These are phyloP conservation scores for Cerceris rybyensis DNA, from an alignment of 2,888 invertebrate species.

Conservation along the genomic window DNA sequence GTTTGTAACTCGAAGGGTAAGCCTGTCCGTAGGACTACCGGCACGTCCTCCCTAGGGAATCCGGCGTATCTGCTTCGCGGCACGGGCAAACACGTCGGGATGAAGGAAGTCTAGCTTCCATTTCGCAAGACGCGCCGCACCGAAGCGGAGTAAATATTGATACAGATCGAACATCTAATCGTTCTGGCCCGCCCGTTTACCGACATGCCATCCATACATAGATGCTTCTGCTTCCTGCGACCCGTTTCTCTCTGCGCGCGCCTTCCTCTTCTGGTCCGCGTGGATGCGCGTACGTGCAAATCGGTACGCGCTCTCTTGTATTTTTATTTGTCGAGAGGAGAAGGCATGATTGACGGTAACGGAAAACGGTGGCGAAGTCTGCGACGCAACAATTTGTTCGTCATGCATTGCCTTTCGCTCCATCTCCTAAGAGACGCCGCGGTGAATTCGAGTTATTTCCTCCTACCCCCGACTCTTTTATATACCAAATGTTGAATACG, in stretches of 20 bases:
- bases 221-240: slow-evolving; percentile 22
- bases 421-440: slow-evolving; percentile 38
- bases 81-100: slow-evolving; percentile 78
- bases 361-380: slow-evolving; percentile 37
- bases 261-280: background rate
- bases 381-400: slow-evolving; percentile 59
- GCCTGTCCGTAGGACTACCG: slow-evolving; percentile 75
- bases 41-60: slow-evolving; percentile 79
- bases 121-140: slow-evolving; percentile 74
- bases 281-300: slow-evolving; percentile 1
- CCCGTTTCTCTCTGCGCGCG: background rate
- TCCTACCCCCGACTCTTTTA: background rate
- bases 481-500: background rate
- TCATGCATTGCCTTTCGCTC: slow-evolving; percentile 36
- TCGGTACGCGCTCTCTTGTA: slow-evolving; percentile 16
- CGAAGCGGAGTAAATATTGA: slow-evolving; percentile 77
- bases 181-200: slow-evolving; percentile 73
- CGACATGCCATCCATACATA: slow-evolving; percentile 71
- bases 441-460: slow-evolving; percentile 34
- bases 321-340: slow-evolving; percentile 37
- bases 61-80: slow-evolving; percentile 76
- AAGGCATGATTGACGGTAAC: slow-evolving; percentile 54
- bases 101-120: slow-evolving; percentile 75
- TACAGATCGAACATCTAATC: slow-evolving; percentile 80
- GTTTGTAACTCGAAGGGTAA: slow-evolving; percentile 74